phyloP scores from a whole-genome alignment of 2,113 vertebrate species.

The Okapia johnstoni region DNA sequence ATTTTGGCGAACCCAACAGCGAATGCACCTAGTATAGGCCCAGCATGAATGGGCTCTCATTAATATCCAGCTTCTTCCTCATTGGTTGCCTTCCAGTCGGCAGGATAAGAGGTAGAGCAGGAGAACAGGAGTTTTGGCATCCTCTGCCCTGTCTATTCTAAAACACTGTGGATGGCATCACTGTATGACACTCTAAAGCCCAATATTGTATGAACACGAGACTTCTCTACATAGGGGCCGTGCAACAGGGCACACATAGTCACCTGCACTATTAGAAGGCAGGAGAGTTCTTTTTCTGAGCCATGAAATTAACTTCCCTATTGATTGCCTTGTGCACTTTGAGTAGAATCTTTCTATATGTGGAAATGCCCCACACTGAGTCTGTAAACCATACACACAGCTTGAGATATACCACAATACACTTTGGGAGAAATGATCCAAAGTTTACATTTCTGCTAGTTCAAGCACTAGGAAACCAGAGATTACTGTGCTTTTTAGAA shows the following conservation, averaged over 20 bases:
- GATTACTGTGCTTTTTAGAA: neutral
- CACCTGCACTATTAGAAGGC: neutral
- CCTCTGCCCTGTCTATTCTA: neutral
- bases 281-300: neutral
- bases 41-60: neutral
- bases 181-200: neutral
- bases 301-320: neutral
- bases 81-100: neutral
- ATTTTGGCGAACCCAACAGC: neutral
- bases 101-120: neutral
- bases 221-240: neutral
- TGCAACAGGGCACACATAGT: neutral
- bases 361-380: neutral
- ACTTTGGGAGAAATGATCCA: slow-evolving; percentile 12
- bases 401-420: neutral
- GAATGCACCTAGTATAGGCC: neutral
- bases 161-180: neutral
- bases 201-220: neutral
- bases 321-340: neutral
- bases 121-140: neutral
- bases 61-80: neutral
- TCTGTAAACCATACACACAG: neutral
- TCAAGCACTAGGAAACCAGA: neutral
- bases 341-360: neutral
- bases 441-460: slow-evolving; percentile 36